Evolutionary conservation across 1,140 invertebrate species (phyloP), one percentile per base, ranked within the genome.

Genomic region (Chrysoperla carnea): DNA sequence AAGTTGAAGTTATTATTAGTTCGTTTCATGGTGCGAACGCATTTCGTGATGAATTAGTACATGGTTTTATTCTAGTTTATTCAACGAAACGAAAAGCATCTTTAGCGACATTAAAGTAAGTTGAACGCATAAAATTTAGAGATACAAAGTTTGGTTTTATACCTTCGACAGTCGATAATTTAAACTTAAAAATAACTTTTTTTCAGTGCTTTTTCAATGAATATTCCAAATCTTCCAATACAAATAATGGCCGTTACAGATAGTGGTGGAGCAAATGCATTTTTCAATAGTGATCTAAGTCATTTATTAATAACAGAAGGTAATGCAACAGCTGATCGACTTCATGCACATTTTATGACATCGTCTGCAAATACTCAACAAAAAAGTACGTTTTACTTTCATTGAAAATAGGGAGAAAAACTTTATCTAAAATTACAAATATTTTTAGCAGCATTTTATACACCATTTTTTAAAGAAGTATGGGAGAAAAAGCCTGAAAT

Each of bases 401-500:
- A 38, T 31, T 31, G 29, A 7, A 7, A 7, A 31, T 31, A 31
- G 11, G 6, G 11, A 31, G 6, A 31, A 31, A 7, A 11, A 11
- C 4, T 2, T 33, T 33, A 4, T 33, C 31, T 11, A 12, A 12
- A 12, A 11, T 12, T 50, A 23, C 23, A 46, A 42, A 43, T 37
- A 48, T 48, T 67, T 74, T 4, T 61, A 91, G 88, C 87, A 55
- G 86, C 87, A 35, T 92, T 92, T 63, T 96, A 91, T 60, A 89
- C 85, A 37, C 89, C 88, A 40, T 96, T 97, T 66, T 90, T 96
- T 63, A 89, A 91, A 60, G 86, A 90, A 62, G 87, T 90, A 11
- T 93, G 88, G 87, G 88, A 93, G 53, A 85, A 89, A 52, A 93
- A 95, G 52, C 85, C 86, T 29, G 86, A 93, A 64, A 92, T 93